A percentile compares a stretch with the other conserved stretches of the same genome.
Conservation (phyloP, 2,888 invertebrate genomes). For the Eueremaeus valkanovi region DNA sequence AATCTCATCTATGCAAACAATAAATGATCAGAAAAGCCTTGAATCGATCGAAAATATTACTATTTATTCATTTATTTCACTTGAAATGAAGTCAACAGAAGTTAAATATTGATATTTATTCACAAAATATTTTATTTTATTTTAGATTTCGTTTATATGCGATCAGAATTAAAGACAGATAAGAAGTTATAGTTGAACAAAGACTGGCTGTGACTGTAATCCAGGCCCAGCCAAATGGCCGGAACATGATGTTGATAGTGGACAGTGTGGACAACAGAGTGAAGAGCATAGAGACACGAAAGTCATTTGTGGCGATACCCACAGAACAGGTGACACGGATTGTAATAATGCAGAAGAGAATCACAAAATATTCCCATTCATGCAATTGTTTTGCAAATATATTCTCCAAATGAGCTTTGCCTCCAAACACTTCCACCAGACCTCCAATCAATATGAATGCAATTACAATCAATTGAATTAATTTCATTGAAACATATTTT, state of each 20-base stretch:
- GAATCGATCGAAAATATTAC: too few species aligned
- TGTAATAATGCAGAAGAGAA: background rate
- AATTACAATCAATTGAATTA: slow-evolving; percentile 1
- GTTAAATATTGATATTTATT: too few species aligned
- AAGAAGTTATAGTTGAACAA: background rate
- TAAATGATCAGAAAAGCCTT: too few species aligned
- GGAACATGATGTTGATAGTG: background rate
- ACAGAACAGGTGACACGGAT: background rate
- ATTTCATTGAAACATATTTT: background rate
- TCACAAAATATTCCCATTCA: slow-evolving; percentile 12
- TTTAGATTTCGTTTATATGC: background rate
- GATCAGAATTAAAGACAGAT: slow-evolving; percentile 1
- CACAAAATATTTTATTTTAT: background rate
- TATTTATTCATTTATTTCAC: too few species aligned
- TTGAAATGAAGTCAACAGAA: too few species aligned
- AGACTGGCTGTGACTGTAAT: background rate
- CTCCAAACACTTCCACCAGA: background rate
- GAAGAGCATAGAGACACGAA: background rate
- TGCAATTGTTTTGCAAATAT: background rate
- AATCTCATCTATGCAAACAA: too few species aligned
- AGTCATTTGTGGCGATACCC: background rate
- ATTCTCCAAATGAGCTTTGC: background rate
- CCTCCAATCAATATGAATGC: background rate
- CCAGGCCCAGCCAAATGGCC: background rate
- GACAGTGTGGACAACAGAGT: slow-evolving; percentile 15